These are phyloP conservation scores for Hypercompe scribonia DNA, from an alignment of 2,888 invertebrate genomes.

Conservation along the genomic window DNA sequence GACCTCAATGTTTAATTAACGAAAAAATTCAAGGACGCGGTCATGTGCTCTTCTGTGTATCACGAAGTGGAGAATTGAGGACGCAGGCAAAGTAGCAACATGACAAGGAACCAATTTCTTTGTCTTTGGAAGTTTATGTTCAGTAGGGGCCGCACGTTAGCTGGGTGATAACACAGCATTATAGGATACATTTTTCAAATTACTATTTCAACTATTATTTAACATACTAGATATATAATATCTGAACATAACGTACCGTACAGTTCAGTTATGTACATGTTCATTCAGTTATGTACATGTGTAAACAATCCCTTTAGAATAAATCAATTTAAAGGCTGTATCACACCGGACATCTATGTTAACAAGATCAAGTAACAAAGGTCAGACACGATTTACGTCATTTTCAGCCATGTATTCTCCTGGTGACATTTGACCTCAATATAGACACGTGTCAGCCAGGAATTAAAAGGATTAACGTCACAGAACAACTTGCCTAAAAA, in stretches of 20 bases:
- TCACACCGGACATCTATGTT: neutral
- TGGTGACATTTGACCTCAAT: neutral
- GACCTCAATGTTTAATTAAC: neutral
- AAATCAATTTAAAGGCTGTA: no score
- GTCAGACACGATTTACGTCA: neutral
- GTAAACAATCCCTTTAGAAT: neutral
- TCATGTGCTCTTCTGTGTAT: neutral
- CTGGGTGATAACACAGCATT: no score
- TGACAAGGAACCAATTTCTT: no score
- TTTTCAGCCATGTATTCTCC: neutral
- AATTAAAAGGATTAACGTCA: constrained; percentile 1
- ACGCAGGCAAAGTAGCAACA: no score
- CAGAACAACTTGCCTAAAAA: neutral
- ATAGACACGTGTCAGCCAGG: neutral
- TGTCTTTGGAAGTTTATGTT: no score
- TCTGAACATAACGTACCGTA: neutral
- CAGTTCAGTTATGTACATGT: no score
- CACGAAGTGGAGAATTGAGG: neutral
- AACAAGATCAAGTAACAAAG: neutral
- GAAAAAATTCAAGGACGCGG: neutral
- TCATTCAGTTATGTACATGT: no score
- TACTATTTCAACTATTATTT: neutral
- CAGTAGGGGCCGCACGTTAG: no score
- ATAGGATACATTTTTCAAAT: no score
- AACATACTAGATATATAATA: neutral